Percentiles rank a stretch among this genome's conserved stretches.
These are phyloP conservation scores for Xiphydria camelus DNA, from an alignment of 2,888 invertebrate genomes.

Conservation along the genomic window DNA sequence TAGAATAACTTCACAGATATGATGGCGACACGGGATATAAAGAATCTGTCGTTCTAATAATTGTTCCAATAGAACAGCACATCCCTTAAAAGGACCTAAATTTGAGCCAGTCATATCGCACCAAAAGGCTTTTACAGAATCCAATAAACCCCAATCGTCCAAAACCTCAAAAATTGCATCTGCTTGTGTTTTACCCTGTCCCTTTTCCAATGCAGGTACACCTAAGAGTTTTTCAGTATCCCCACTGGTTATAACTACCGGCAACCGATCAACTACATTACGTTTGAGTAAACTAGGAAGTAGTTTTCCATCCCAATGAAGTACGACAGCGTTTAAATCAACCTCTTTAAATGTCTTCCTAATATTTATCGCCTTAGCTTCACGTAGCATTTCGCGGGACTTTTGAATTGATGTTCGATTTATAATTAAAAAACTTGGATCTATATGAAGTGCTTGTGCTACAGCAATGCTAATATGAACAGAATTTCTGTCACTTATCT, in stretches of 20 bases:
- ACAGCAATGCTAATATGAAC: constrained; percentile 22
- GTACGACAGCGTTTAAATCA: constrained; percentile 21
- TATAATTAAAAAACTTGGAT: constrained; percentile 16
- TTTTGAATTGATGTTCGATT: constrained; percentile 25
- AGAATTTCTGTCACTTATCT: constrained; percentile 24
- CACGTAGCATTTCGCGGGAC: constrained; percentile 19
- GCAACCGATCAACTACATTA: constrained; percentile 28
- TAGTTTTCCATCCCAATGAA: constrained; percentile 38
- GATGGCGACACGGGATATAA: constrained; percentile 33
- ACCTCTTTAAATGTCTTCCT: constrained; percentile 18
- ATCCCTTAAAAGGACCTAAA: constrained; percentile 29
- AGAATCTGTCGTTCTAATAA: constrained; percentile 27
- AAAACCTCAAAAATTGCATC: constrained; percentile 19
- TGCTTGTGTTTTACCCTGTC: constrained; percentile 24
- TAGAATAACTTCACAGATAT: constrained; percentile 33
- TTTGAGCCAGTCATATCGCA: constrained; percentile 38
- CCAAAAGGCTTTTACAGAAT: constrained; percentile 29
- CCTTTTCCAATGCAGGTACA: constrained; percentile 21
- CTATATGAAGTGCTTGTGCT: constrained; percentile 18
- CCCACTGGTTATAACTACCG: constrained; percentile 28
- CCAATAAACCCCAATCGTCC: constrained; percentile 27
- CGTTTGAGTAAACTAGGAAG: constrained; percentile 24
- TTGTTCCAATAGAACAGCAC: constrained; percentile 33
- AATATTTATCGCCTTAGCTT: constrained; percentile 19
- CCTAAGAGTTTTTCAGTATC: constrained; percentile 30